A percentile compares a stretch with the other conserved stretches of the same genome.
phyloP scores from a whole-genome alignment of 1,140 invertebrate genomes.

The Tribolium castaneum region DNA sequence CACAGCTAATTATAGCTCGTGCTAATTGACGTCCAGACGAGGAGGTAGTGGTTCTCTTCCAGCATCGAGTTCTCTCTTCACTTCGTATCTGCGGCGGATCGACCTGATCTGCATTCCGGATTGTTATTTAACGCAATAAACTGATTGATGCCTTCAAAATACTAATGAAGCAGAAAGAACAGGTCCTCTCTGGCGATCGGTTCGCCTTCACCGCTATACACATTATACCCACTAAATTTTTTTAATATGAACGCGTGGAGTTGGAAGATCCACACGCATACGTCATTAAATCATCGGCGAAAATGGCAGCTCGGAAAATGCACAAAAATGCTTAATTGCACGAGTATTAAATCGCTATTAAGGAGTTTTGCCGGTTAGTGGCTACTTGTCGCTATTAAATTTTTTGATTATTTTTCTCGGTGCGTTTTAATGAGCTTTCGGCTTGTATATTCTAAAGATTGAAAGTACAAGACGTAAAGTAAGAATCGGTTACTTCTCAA shows the following conservation, averaged over 20 bases:
- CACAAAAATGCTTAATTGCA: not conserved
- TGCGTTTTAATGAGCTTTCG: not conserved
- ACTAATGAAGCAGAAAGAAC: slow-evolving; percentile 39
- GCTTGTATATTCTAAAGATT: not conserved
- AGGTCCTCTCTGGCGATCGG: slow-evolving; percentile 3
- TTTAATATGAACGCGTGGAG: not conserved
- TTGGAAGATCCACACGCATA: not conserved
- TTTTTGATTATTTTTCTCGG: not conserved
- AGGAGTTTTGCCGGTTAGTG: not conserved
- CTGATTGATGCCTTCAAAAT: slow-evolving; percentile 43
- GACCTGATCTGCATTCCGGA: slow-evolving; percentile 41
- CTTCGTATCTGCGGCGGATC: slow-evolving; percentile 16
- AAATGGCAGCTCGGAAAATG: too few species aligned
- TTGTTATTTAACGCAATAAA: slow-evolving; percentile 43
- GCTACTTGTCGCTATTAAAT: not conserved
- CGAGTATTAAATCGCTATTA: not conserved
- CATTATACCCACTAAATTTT: not conserved
- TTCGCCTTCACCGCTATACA: not conserved
- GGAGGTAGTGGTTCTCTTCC: not conserved
- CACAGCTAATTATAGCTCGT: slow-evolving; percentile 42
- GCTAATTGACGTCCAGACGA: slow-evolving; percentile 41
- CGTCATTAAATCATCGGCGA: too few species aligned
- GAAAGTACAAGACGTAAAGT: not conserved
- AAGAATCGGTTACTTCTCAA: not conserved
- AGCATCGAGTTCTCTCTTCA: slow-evolving; percentile 9